A percentile compares a stretch with the other conserved stretches of the same genome.
Conservation (phyloP, 2,797 vertebrate species). For the Myripristis murdjan region DNA sequence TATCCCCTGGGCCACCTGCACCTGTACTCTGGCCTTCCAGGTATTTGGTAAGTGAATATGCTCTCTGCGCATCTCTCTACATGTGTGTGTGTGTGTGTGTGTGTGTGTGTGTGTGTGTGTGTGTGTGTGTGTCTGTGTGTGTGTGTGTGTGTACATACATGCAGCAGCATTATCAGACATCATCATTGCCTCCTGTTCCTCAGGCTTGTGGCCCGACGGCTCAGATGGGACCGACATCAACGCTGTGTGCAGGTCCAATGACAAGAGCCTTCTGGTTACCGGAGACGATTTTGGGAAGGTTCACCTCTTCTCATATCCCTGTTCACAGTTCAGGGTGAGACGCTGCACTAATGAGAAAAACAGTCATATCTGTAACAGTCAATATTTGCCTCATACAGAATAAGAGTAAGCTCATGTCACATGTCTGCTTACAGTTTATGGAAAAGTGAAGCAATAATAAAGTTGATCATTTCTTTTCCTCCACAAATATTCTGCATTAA, state of each 20-base stretch:
- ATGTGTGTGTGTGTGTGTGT: no score
- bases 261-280: conserved; percentile 91
- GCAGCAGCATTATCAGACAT: not conserved
- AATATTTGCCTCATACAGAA: no score
- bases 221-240: conserved; percentile 98
- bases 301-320: conserved; percentile 96
- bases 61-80: not conserved
- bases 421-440: no score
- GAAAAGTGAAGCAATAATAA: no score
- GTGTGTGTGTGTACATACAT: not conserved
- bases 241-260: conserved; percentile 90
- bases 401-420: no score
- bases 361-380: no score
- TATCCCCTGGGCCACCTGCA: conserved; percentile 93
- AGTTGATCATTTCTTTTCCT: no score
- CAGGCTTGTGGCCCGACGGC: conserved; percentile 98
- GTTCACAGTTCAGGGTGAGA: conserved; percentile 95
- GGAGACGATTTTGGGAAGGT: conserved; percentile 99
- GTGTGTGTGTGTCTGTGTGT: not conserved
- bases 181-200: not conserved
- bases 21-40: conserved; percentile 95
- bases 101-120: no score
- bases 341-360: not conserved
- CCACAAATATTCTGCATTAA: no score
- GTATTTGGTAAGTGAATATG: conserved; percentile 91